phyloP scores from a whole-genome alignment of 2,888 invertebrate species.

The Drosophila kuntzei region DNA sequence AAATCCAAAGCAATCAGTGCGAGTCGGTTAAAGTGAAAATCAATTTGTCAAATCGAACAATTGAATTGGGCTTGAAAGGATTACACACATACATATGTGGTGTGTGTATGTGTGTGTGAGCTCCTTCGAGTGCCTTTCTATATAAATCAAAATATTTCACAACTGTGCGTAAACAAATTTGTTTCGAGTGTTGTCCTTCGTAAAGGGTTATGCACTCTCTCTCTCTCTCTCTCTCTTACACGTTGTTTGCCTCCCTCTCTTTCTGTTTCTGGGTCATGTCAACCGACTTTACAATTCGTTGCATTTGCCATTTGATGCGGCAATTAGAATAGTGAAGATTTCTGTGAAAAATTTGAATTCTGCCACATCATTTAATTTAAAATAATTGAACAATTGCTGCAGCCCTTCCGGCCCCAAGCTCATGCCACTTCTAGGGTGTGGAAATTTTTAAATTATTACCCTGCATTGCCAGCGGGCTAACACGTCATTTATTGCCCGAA shows the following conservation, averaged over 20 bases:
- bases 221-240: constrained; percentile 2
- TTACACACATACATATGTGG: constrained; percentile 44
- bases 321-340: constrained; percentile 73
- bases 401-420: constrained; percentile 18
- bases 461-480: constrained; percentile 61
- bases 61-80: constrained; percentile 76
- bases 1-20: constrained; percentile 70
- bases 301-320: constrained; percentile 70
- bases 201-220: constrained; percentile 57
- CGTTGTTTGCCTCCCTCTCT: constrained; percentile 11
- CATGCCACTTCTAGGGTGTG: constrained; percentile 53
- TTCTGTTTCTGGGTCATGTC: neutral
- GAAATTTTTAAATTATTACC: constrained; percentile 83
- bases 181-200: constrained; percentile 57
- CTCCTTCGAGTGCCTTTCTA: constrained; percentile 51
- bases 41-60: constrained; percentile 79
- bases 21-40: constrained; percentile 71
- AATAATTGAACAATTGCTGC: constrained; percentile 56
- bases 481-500: constrained; percentile 53
- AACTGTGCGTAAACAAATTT: constrained; percentile 76
- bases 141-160: constrained; percentile 77
- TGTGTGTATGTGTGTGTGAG: neutral
- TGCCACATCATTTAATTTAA: constrained; percentile 84
- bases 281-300: constrained; percentile 64
- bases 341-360: constrained; percentile 83